Evolutionary conservation across 2,888 invertebrate genomes (phyloP), one percentile per base, ranked within the genome.

Genomic region (Synergus gifuensis): DNA sequence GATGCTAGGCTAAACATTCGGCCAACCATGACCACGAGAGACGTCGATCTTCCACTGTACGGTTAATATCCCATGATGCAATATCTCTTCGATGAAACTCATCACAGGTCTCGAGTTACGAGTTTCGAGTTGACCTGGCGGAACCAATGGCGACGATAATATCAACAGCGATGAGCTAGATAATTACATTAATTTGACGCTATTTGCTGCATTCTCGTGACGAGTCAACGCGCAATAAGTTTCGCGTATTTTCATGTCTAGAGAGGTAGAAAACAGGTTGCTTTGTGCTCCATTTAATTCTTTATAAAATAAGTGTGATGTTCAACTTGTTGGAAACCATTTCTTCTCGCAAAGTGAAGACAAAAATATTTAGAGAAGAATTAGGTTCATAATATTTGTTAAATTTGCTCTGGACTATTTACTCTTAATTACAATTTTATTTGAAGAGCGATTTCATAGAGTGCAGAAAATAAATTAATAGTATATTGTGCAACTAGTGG

Each of bases 1-100:
- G 87, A 89, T 87, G 89, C 87, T 88, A 90, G 89, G 89, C 90
- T 90, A 91, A 91, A 90, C 90, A 73, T 88, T 90, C 88, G 84
- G 87, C 86, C 87, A 88, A 87, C 88, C 89, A 89, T 88, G 89
- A 88, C 88, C 89, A 85, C 85, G 88, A 83, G 85, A 85, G 82
- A 85, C 83, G 83, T 84, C 84, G 88, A 85, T 85, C 86, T 88
- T 85, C 86, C 83, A 86, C 85, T 82, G 85, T 81, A 81, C 82
- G 84, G 81, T 85, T 89, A 89, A 88, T 86, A 88, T 89, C 82
- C 81, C 77, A 78, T 79, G 79, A 82, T 80, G 78, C 80, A 78
- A 83, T 82, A 82, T 80, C 79, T 80, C 78, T 76, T 79, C 76
- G 76, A 80, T 79, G 73, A 73, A 76, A 78, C 81, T 83, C 62